Evolutionary conservation across 2,797 vertebrate genomes (phyloP), one percentile per base, ranked within the genome.

Genomic region (Phataginus tricuspis): DNA sequence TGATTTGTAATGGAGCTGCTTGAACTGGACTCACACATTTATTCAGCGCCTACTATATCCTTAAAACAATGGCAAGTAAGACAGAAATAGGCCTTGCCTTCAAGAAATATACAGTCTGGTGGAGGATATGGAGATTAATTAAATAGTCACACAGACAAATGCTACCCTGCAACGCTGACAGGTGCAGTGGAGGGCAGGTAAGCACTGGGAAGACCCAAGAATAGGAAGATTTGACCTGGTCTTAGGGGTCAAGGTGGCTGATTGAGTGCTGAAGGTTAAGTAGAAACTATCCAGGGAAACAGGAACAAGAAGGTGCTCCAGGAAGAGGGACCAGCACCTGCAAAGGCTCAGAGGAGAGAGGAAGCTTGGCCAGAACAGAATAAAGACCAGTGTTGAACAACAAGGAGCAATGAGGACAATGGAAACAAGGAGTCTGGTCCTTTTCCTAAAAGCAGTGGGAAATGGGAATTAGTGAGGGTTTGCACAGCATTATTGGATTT

Each of bases 61-160:
- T 66, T 77, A 79, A 94, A 80, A 95, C 51, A 80, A 55, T 4
- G 51, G 31, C 68, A 39, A 57, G 39, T 21, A 83, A 72, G 72
- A 53, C 2, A 66, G 88, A 92, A 80, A 66, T 18, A 7, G 18
- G 14, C 13, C 72, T 63, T 96, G 86, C 53, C 92, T 90, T 97
- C 90, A 94, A 78, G 91, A 27, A 94, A 68, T 72, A 71, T 93
- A n/a, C 16, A 90, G 4, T 92, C 80, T 61, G 68, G 23, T n/a
- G 51, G 13, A 13, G 31, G 13, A 15, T 61, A 13, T 39, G 51
- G 45, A 27, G 31, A 63, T 78, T 18, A 55, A 51, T 66, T 34
- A 42, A 55, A 61, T 15, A 63, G 61, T 45, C 72, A 13, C 29
- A 10, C 7, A 34, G 59, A 51, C 8, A n/a, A 13, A 55, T 18